Conservation (phyloP, 2,888 invertebrate genomes). For the Hypercompe scribonia region DNA sequence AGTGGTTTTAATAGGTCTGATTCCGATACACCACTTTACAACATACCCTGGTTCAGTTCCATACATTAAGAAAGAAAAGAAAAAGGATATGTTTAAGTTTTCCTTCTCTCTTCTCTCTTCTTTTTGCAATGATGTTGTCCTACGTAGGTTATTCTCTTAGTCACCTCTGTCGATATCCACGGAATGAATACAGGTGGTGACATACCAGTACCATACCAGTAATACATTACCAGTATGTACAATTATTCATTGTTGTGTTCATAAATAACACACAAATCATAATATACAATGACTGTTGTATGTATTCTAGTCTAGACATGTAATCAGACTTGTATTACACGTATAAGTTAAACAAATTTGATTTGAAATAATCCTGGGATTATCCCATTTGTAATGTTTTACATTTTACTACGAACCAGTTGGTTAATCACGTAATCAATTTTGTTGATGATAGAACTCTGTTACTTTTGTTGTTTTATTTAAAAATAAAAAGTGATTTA, state of each 20-base stretch:
- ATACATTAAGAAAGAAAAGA: no score
- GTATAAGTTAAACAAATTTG: background rate
- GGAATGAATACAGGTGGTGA: no score
- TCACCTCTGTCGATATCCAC: no score
- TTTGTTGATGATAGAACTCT: background rate
- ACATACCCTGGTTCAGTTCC: no score
- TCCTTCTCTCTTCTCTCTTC: no score
- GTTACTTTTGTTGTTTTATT: slow-evolving; percentile 1
- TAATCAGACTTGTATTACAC: background rate
- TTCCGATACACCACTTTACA: no score
- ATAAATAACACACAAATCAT: background rate
- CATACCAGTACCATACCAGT: no score
- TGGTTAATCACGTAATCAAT: slow-evolving; percentile 16
- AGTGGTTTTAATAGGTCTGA: no score
- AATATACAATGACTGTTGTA: background rate
- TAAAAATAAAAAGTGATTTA: background rate
- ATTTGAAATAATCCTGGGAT: background rate
- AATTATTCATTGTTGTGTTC: background rate
- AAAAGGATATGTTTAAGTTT: no score
- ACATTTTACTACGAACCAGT: slow-evolving; percentile 1
- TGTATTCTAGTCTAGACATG: background rate
- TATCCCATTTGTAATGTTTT: background rate
- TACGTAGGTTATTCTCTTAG: no score
- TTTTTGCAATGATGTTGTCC: no score
- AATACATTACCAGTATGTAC: no score